phyloP scores from a whole-genome alignment of 2,888 invertebrate species.

The Erpobdella octoculata region DNA sequence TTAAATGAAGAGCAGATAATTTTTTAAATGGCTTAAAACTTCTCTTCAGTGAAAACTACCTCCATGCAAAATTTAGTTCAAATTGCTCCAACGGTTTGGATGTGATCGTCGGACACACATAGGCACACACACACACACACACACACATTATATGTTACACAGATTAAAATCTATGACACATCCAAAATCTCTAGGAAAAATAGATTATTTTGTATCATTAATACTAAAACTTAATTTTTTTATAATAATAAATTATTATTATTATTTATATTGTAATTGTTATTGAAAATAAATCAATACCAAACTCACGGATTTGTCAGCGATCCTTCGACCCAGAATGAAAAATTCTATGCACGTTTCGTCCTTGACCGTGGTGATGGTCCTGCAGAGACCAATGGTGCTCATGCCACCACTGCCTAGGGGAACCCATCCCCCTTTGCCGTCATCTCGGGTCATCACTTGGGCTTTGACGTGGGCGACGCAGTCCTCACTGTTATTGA shows the following conservation, averaged over 20 bases:
- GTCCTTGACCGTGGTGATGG: conserved; percentile 4
- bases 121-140: too few relatives aligned
- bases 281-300: background rate
- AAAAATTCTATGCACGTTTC: conserved; percentile 61
- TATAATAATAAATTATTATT: background rate
- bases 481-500: conserved; percentile 38
- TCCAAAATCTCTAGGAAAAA: too few relatives aligned
- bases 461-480: conserved; percentile 93
- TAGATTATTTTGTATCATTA: too few relatives aligned
- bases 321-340: conserved; percentile 83
- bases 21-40: too few relatives aligned
- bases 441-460: conserved; percentile 96
- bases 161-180: too few relatives aligned
- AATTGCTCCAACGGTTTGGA: too few relatives aligned
- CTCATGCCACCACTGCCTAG: conserved; percentile 86
- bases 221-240: background rate
- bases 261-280: background rate
- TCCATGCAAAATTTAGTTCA: too few relatives aligned
- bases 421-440: conserved; percentile 86
- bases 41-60: too few relatives aligned
- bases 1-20: too few relatives aligned
- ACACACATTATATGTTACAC: too few relatives aligned
- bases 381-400: conserved; percentile 60
- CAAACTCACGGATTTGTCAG: conserved; percentile 74
- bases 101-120: too few relatives aligned